Percentiles rank a stretch among this genome's conserved stretches.
Conservation (phyloP, 2,888 invertebrate species). For the Steromphala cineraria region DNA sequence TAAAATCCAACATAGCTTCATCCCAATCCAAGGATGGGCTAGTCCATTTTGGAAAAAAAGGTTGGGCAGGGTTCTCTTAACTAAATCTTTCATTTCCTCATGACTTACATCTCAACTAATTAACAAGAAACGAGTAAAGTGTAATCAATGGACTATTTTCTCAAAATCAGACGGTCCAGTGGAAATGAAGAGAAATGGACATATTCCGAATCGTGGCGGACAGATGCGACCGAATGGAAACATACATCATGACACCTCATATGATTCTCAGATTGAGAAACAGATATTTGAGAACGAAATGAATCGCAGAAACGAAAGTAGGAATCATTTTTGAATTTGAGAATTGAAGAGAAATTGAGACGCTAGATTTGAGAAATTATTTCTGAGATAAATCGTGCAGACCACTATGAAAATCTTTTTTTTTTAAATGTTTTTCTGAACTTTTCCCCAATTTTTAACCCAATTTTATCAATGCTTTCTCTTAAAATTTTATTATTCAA, state of each 20-base stretch:
- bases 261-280: constrained; percentile 56
- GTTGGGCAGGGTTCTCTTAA: background rate
- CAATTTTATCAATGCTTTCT: too few species aligned
- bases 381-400: background rate
- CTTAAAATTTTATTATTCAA: too few species aligned
- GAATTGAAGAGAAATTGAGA: background rate
- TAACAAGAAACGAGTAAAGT: background rate
- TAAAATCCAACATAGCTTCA: background rate
- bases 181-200: constrained; percentile 20
- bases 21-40: background rate
- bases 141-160: background rate
- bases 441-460: too few species aligned
- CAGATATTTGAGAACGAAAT: constrained; percentile 60
- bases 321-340: constrained; percentile 3
- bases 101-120: background rate
- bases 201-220: constrained; percentile 4
- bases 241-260: constrained; percentile 54
- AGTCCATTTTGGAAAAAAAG: background rate
- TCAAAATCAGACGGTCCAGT: constrained; percentile 23
- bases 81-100: background rate
- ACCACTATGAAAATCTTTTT: background rate
- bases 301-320: constrained; percentile 62
- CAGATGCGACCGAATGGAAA: constrained; percentile 39
- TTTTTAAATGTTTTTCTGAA: background rate
- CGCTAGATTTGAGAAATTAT: background rate